Base-by-base conservation (phyloP, 92 coral and sea anemone genomes). In the Ricordea florida region DNA sequence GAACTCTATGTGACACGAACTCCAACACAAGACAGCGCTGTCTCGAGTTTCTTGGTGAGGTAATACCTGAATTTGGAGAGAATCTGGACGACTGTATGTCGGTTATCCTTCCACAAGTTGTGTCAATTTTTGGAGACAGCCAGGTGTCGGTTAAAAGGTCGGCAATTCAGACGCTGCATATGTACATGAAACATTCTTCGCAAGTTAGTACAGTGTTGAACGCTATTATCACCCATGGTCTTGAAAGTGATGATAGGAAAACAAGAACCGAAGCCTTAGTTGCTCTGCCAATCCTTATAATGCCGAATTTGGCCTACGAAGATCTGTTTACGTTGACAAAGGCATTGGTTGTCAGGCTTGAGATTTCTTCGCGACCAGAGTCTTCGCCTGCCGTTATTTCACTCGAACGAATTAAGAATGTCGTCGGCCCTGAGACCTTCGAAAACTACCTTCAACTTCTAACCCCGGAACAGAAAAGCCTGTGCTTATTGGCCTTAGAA, bases 141-240 rank as follows among this genome's bases (percentile, higher is more conserved):
- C 92, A 90, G 41, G 97, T 92, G 43, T 93, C 93, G 52, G 86
- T 89, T 46, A 96, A 92, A 71, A 96, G 92, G 76, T 92, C 97
- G 20, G 90, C 99, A 44, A 93, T 96, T 50, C 99, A 96, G 79
- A 96, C 99, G 9, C 78, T 96, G 38, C 99, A 96, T 68, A 96
- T 92, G 42, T 96, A 96, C 97, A 92, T 96, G 99, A 87, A 87
- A 46, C 71, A 79, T 66, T 92, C 99, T 28, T 83, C 79, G 47
- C 88, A 96, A 73, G 88, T 96, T 69, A 89, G 92, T 33, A 87
- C 83, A 56, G 89, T 92, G 40, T 79, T 96, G 80, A 92, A 90
- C 58, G 97, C 99, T 52, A 92, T 96, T 28, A 92, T 96, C 57
- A 93, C 82, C 63, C 93, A 89, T 47, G 99, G 99, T 16, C 86